Conservation (phyloP, 2,113 vertebrate genomes). For the Rhabdornis inornatus region DNA sequence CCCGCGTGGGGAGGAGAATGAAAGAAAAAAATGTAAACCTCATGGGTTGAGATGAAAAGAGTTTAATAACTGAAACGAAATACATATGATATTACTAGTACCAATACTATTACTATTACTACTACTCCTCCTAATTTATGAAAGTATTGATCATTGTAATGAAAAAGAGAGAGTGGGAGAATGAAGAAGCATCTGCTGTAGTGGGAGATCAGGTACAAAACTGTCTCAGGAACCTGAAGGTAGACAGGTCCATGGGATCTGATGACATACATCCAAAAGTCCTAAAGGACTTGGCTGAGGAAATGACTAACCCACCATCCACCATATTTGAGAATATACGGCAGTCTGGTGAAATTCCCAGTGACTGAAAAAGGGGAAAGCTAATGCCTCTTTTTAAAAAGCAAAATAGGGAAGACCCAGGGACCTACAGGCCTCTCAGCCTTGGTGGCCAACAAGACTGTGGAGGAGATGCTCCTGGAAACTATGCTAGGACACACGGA, state of each 20-base stretch:
- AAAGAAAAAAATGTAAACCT: neutral
- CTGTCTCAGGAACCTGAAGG: neutral
- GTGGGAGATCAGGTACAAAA: neutral
- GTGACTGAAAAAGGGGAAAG: neutral
- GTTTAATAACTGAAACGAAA: neutral
- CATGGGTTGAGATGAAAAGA: neutral
- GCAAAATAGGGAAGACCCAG: neutral
- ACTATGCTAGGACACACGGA: neutral
- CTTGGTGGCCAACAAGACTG: neutral
- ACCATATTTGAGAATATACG: neutral
- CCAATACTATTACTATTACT: neutral
- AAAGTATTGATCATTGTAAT: neutral
- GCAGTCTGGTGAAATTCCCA: neutral
- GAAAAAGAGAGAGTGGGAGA: neutral
- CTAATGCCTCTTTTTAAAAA: neutral
- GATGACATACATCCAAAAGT: neutral
- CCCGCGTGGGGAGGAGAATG: neutral
- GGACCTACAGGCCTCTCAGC: neutral
- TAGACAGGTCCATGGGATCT: neutral
- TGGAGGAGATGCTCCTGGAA: neutral
- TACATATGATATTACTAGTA: neutral
- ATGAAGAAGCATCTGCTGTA: neutral
- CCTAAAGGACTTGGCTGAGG: neutral
- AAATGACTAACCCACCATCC: neutral
- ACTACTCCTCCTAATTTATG: neutral